phyloP scores from a whole-genome alignment of 2,113 vertebrate genomes.

The Menidia beryllina region DNA sequence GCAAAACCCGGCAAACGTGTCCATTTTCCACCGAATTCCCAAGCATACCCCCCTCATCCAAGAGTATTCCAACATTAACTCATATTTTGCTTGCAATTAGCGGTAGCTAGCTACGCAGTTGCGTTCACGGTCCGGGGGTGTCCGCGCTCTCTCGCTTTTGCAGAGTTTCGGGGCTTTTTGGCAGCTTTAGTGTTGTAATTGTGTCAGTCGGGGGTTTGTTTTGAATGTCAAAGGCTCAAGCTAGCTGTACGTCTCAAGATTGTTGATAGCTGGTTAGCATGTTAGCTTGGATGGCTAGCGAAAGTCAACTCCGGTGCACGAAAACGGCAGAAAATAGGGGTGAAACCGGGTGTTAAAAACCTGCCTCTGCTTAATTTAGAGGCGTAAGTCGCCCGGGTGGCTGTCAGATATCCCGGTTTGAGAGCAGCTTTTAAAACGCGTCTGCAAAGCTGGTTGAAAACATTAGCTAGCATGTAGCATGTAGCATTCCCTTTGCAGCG shows the following conservation, averaged over 20 bases:
- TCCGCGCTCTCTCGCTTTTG: constrained; percentile 4
- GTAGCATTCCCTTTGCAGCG: constrained; percentile 66
- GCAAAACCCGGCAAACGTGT: constrained; percentile 60
- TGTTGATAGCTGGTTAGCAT: constrained; percentile 77
- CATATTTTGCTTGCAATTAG: constrained; percentile 81
- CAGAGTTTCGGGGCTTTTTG: constrained; percentile 13
- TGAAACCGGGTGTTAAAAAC: constrained; percentile 1
- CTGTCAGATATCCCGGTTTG: neutral
- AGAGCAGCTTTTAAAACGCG: constrained; percentile 22
- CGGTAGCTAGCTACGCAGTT: constrained; percentile 75
- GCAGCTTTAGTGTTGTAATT: constrained; percentile 32
- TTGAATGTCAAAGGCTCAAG: constrained; percentile 80
- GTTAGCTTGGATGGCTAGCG: constrained; percentile 78
- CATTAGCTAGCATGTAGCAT: constrained; percentile 71
- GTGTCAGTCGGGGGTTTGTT: constrained; percentile 69
- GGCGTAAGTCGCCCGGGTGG: neutral
- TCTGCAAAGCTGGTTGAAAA: constrained; percentile 55
- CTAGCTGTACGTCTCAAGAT: constrained; percentile 76
- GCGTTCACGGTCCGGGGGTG: constrained; percentile 41
- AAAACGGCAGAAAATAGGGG: constrained; percentile 28
- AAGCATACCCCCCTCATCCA: constrained; percentile 86
- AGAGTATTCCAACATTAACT: constrained; percentile 88
- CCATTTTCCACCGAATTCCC: constrained; percentile 85
- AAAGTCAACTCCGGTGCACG: constrained; percentile 59
- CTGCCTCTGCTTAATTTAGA: constrained; percentile 9